A percentile compares a stretch with the other conserved stretches of the same genome.
Evolutionary conservation across 2,113 vertebrate species (phyloP).

Genomic region (Chunga burmeisteri): DNA sequence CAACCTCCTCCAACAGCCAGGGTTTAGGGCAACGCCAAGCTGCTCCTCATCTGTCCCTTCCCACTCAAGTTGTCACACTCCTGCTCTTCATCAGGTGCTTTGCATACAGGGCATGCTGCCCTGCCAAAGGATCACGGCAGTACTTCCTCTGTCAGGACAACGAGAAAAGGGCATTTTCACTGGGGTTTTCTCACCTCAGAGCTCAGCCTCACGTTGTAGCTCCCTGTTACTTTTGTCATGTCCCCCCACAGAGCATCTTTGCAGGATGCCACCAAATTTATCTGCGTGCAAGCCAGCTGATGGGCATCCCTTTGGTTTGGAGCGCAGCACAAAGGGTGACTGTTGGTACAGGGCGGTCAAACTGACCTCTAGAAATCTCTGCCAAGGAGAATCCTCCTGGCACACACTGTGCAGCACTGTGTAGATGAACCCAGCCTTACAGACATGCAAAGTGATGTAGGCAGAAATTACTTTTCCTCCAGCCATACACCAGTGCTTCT

Average conservation of each 20-base stretch:
- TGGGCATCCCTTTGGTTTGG: neutral
- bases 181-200: neutral
- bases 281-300: accelerated
- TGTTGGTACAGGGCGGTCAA: neutral
- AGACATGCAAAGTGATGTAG: neutral
- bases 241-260: neutral
- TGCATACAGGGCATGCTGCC: neutral
- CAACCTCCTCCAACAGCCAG: neutral
- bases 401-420: neutral
- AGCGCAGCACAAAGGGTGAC: neutral
- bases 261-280: neutral
- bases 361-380: neutral
- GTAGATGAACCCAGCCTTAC: neutral
- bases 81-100: neutral
- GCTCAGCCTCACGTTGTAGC: neutral
- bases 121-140: neutral
- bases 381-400: neutral
- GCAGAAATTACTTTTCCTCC: neutral
- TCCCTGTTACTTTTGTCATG: neutral
- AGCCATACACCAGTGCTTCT: neutral
- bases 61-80: neutral
- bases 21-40: neutral
- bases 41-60: neutral
- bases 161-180: neutral
- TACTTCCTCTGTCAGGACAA: neutral